Base-by-base conservation (phyloP, 1,140 invertebrate species). In the Ectropis grisescens region DNA sequence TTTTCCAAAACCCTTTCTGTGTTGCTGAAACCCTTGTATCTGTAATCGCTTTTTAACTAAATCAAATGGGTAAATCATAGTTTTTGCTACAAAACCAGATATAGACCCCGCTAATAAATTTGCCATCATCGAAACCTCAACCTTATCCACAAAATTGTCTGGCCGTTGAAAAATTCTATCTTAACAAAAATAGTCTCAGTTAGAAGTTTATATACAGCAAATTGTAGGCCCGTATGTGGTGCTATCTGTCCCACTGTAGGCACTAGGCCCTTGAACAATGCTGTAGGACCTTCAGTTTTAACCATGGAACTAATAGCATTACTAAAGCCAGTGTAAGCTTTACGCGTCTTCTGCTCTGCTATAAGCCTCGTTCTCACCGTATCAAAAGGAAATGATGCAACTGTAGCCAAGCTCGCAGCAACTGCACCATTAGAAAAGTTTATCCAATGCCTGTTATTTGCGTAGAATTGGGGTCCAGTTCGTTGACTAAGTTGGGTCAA, bases 361-460 rank as follows among this genome's bases (percentile, higher is more conserved):
- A 98, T 90, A 37, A 98, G 85, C 62, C 97, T 87, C 11, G 97
- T 98, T 54, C 96, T 85, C n/a, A 98, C 82, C 0, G 96, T 93
- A 84, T 98, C 97, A 64, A 97, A 91, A 1, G 97, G 97, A 66
- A 94, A 95, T 7, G 94, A 92, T 9, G 87, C 50, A 2, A 93
- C 51, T 1, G 94, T 96, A 2, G 92, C 94, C n/a, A 90, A 43
- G 35, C 86, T 85, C 11, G 95, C 96, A 47, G 93, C 88, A 6
- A 91, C 41, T 9, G 87, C 87, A 13, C 95, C 95, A 83, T 90
- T 92, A 4, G 90, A 36, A 70, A 95, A 94, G 76, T 95, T 88
- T 14, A 86, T 61, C 41, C 84, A 51, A 52, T 88, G 85, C 65
- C 82, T 78, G 68, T 84, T 72, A 39, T 74, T 65, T 27, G 62